These are phyloP conservation scores for Lasius platythorax DNA, from an alignment of 2,888 invertebrate species.

Conservation along the genomic window DNA sequence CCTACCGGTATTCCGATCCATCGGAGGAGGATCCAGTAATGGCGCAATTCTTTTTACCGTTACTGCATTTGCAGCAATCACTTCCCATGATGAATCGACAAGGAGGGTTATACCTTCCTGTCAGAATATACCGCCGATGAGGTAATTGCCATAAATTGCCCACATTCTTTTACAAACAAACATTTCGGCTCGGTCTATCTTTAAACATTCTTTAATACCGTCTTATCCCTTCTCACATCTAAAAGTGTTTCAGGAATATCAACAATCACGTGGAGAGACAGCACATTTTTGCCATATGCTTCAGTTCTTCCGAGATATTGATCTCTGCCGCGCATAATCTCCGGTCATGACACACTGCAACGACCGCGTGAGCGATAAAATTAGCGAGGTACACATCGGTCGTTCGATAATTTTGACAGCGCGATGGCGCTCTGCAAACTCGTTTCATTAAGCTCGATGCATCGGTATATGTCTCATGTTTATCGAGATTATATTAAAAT, in stretches of 20 bases:
- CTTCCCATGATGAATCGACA: constrained; percentile 80
- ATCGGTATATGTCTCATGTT: constrained; percentile 18
- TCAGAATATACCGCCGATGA: constrained; percentile 33
- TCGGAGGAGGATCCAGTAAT: constrained; percentile 75
- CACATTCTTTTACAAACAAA: constrained; percentile 35
- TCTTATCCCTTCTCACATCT: neutral
- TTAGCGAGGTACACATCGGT: constrained; percentile 44
- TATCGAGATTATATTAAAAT: constrained; percentile 1
- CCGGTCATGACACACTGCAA: constrained; percentile 33
- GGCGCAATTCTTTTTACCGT: constrained; percentile 79
- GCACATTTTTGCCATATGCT: constrained; percentile 13
- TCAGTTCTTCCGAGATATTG: constrained; percentile 11
- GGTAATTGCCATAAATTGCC: constrained; percentile 31
- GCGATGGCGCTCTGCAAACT: constrained; percentile 41
- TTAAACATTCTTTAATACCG: constrained; percentile 25
- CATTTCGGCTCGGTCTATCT: constrained; percentile 9
- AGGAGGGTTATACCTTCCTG: neutral
- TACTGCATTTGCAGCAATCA: constrained; percentile 85
- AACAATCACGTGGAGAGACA: constrained; percentile 22
- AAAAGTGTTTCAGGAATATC: constrained; percentile 2
- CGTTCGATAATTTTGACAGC: constrained; percentile 35
- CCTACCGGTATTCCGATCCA: constrained; percentile 77
- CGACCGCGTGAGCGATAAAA: constrained; percentile 41
- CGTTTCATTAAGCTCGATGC: constrained; percentile 21
- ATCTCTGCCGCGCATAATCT: constrained; percentile 22